A percentile compares a stretch with the other conserved stretches of the same genome.
Evolutionary conservation across 2,888 invertebrate genomes (phyloP).

Genomic region (Gymnocheta viridis): DNA sequence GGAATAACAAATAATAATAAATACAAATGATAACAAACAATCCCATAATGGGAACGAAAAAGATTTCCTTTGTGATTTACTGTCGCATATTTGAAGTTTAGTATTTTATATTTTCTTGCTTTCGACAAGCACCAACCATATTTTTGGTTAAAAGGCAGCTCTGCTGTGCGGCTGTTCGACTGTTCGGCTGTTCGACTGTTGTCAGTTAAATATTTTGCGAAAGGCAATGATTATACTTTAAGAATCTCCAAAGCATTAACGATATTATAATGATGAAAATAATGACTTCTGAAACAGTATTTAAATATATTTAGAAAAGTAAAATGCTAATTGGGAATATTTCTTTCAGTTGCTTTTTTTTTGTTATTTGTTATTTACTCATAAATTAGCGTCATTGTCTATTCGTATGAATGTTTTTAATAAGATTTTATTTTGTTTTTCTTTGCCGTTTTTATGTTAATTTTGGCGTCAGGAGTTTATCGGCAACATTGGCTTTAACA

Average conservation of each 20-base stretch:
- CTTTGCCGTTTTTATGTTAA: conserved; percentile 10
- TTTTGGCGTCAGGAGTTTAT: conserved; percentile 11
- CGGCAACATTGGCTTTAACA: neutral
- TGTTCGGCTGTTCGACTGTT: neutral
- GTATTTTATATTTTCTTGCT: neutral
- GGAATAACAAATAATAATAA: conserved; percentile 6
- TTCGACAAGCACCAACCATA: neutral
- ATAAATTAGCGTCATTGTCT: neutral
- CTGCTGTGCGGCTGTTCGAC: neutral
- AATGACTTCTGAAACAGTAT: neutral
- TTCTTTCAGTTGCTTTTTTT: neutral
- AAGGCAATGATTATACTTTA: conserved; percentile 25
- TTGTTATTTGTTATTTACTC: too few relatives aligned
- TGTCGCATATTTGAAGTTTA: neutral
- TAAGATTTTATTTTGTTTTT: neutral
- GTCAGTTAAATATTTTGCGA: neutral
- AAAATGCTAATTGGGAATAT: neutral
- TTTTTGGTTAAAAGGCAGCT: neutral
- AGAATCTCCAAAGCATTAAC: neutral
- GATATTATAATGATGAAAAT: neutral
- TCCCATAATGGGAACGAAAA: neutral
- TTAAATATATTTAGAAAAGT: neutral
- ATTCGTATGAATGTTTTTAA: neutral
- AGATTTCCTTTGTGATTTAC: conserved; percentile 20
- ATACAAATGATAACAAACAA: neutral